Evolutionary conservation across 1,140 invertebrate genomes (phyloP).

Genomic region (Pseudobourletiella spinata): DNA sequence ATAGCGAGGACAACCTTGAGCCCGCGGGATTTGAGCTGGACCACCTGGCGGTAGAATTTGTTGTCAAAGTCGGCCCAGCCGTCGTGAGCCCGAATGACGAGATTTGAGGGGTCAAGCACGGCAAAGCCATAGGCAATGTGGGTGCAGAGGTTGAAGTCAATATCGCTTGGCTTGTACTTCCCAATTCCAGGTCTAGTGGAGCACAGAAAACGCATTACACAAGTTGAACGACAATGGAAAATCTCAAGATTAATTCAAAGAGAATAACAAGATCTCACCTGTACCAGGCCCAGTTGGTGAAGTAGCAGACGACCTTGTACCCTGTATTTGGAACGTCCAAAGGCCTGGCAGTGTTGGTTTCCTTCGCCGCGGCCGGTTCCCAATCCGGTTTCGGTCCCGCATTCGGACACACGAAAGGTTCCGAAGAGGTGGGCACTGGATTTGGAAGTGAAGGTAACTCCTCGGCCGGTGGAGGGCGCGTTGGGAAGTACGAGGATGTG

Average conservation of each 20-base stretch:
- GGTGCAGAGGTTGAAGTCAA: conserved; percentile 57
- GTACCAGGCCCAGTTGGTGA: conserved; percentile 66
- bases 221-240: background rate
- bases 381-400: conserved; percentile 14
- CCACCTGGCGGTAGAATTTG: conserved; percentile 52
- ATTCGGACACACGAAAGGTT: background rate
- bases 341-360: conserved; percentile 17
- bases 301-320: conserved; percentile 60
- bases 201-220: conserved; percentile 28
- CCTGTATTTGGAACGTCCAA: conserved; percentile 31
- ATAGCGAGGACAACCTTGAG: conserved; percentile 48
- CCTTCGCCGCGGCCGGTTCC: conserved; percentile 9
- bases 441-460: background rate
- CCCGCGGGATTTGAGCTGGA: conserved; percentile 47
- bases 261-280: conserved; percentile 43
- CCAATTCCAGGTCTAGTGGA: conserved; percentile 52
- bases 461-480: background rate
- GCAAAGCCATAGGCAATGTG: conserved; percentile 67
- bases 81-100: conserved; percentile 47
- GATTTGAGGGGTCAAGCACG: conserved; percentile 48
- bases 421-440: too few species aligned
- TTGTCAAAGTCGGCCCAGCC: conserved; percentile 37
- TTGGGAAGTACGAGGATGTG: conserved; percentile 16
- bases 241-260: conserved; percentile 1
- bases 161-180: conserved; percentile 55